These are phyloP conservation scores for Erpornis zantholeuca DNA, from an alignment of 2,113 vertebrate genomes.

Conservation along the genomic window DNA sequence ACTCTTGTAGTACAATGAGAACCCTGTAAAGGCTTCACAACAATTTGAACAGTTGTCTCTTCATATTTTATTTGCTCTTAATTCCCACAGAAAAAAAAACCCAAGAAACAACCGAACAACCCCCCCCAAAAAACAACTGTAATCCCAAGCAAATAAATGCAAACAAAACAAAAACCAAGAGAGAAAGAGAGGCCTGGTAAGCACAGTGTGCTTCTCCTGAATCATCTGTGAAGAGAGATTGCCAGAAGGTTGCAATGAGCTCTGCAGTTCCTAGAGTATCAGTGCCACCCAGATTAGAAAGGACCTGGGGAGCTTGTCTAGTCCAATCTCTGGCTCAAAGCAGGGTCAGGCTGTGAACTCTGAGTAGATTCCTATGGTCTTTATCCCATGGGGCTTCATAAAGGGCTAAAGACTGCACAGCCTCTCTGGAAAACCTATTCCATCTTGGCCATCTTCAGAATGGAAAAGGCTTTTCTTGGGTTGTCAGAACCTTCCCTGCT, in stretches of 20 bases:
- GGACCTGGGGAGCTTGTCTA: neutral
- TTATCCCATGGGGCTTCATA: neutral
- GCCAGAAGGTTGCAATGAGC: neutral
- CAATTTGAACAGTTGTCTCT: neutral
- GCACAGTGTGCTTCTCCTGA: neutral
- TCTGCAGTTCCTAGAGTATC: neutral
- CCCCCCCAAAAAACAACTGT: too few relatives aligned
- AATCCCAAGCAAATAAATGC: neutral
- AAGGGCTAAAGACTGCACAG: neutral
- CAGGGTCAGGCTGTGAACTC: neutral
- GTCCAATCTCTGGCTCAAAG: neutral
- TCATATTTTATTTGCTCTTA: neutral
- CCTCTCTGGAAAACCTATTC: neutral
- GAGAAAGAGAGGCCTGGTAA: neutral
- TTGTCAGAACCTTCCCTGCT: neutral
- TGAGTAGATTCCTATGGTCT: neutral
- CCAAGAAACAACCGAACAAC: too few relatives aligned
- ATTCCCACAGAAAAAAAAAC: neutral
- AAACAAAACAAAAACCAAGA: neutral
- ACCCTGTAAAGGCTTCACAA: neutral
- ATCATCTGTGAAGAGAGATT: neutral
- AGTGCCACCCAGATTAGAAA: neutral
- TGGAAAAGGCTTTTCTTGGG: neutral
- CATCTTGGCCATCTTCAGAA: neutral
- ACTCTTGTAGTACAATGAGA: neutral